Evolutionary conservation across 2,888 invertebrate species (phyloP), one percentile per base, ranked within the genome.

Genomic region (Caenorhabditis wallacei): DNA sequence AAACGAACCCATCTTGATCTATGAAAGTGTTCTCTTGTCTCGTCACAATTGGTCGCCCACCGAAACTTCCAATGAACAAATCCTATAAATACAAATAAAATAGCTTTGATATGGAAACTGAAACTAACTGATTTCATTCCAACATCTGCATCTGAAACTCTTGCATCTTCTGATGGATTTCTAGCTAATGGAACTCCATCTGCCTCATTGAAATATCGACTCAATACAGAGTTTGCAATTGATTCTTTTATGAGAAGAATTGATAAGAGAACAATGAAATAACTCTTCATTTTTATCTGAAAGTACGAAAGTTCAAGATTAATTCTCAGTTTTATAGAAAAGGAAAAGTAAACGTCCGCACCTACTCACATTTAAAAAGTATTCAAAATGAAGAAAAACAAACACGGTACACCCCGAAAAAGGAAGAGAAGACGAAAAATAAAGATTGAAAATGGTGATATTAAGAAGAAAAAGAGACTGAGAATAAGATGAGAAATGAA

Each of bases 141-240:
- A n/a, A 82, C 82, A 48, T 82, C 82, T 0, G 82, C 82, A 68
- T 78, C 82, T 22, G 82, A 82, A 20, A 82, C 82, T 40, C 82
- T 40, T 4, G 57, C 66, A 24, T 82, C 82, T 66, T 82, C 82
- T 0, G n/a, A n/a, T 8, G 76, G 61, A 37, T 48, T 59, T 18
- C 70, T 57, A 1, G 20, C 37, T 24, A 82, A 20, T 20, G 82
- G 82, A 18, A 54, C 48, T 1, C 76, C 82, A 46, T 71, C 76
- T 20, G 71, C 76, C 48, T 72, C 76, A 37, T 53, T 64, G 56
- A 78, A 82, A 51, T 72, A 82, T 2, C 82, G 71, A n/a, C 59
- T 57, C 30, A 82, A 43, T 8, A 82, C 53, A 0, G 81, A 82
- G 13, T 35, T 71, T 13, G 75, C 43, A 11, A 2, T 51, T n/a